A percentile compares a stretch with the other conserved stretches of the same genome.
phyloP scores from a whole-genome alignment of 2,888 invertebrate genomes.

The Venusia cambrica region DNA sequence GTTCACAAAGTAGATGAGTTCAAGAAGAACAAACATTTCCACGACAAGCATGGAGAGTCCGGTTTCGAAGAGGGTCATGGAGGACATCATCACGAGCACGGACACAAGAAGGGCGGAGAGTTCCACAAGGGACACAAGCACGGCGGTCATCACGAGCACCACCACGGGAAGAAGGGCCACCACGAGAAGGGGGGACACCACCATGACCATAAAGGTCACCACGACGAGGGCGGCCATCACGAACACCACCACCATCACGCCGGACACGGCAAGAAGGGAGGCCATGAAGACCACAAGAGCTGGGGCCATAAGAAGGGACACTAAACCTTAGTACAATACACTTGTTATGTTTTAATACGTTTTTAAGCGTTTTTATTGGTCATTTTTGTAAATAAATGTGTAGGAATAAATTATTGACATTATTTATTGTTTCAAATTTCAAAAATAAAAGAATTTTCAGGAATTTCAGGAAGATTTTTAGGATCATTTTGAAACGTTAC shows the following conservation, averaged over 20 bases:
- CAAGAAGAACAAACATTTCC: constrained; percentile 92
- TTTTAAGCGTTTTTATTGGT: constrained; percentile 13
- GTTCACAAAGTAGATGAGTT: constrained; percentile 91
- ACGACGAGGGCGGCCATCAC: constrained; percentile 88
- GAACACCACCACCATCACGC: constrained; percentile 88
- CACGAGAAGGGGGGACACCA: constrained; percentile 90
- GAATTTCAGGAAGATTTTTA: too few species aligned
- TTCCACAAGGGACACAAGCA: constrained; percentile 90
- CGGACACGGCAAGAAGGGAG: constrained; percentile 89
- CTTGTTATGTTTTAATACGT: constrained; percentile 26
- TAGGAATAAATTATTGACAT: too few species aligned
- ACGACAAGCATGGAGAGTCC: constrained; percentile 89
- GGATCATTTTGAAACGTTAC: too few species aligned
- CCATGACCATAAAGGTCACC: constrained; percentile 89
- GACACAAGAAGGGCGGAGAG: constrained; percentile 90
- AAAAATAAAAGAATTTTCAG: too few species aligned
- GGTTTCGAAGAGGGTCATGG: constrained; percentile 90
- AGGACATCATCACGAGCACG: constrained; percentile 87
- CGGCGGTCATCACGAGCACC: constrained; percentile 87
- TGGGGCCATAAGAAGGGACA: constrained; percentile 85
- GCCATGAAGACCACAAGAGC: constrained; percentile 88
- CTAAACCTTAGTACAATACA: constrained; percentile 36
- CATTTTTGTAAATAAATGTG: constrained; percentile 11
- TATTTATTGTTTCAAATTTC: too few species aligned
- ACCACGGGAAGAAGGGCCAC: constrained; percentile 90